Conservation (phyloP, 2,888 invertebrate species). For the Pyralis farinalis region DNA sequence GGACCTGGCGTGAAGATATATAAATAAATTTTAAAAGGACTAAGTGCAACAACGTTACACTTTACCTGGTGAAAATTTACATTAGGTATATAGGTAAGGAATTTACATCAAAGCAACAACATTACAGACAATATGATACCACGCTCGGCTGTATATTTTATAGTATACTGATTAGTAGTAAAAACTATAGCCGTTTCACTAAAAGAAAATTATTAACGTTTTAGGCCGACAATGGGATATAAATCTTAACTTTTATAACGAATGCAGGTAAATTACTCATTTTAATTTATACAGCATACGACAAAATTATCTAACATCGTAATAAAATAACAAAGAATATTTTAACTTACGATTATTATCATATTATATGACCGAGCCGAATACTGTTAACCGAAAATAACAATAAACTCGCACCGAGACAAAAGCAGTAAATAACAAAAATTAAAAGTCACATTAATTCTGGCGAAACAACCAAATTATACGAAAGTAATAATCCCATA, state of each 20-base stretch:
- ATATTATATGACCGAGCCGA: not conserved
- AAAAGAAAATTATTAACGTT: not conserved
- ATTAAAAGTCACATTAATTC: conserved; percentile 54
- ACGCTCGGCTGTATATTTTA: no score
- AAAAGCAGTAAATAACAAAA: conserved; percentile 66
- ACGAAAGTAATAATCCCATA: conserved; percentile 52
- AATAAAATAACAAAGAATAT: not conserved
- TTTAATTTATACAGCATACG: not conserved
- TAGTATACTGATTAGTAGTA: no score
- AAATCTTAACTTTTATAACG: no score
- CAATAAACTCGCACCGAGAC: conserved; percentile 37
- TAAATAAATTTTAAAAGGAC: no score
- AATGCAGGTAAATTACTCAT: no score
- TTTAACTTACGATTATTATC: not conserved
- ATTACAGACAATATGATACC: no score
- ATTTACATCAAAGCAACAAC: no score
- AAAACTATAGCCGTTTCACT: no score
- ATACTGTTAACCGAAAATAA: conserved; percentile 10
- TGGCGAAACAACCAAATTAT: conserved; percentile 48
- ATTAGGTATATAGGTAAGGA: no score
- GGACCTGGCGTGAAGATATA: no score
- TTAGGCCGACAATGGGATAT: not conserved
- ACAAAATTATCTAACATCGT: not conserved
- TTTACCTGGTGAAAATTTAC: no score
- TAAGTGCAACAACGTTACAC: no score